phyloP scores from a whole-genome alignment of 23 tunicate species.

The Oikopleura dioica region DNA sequence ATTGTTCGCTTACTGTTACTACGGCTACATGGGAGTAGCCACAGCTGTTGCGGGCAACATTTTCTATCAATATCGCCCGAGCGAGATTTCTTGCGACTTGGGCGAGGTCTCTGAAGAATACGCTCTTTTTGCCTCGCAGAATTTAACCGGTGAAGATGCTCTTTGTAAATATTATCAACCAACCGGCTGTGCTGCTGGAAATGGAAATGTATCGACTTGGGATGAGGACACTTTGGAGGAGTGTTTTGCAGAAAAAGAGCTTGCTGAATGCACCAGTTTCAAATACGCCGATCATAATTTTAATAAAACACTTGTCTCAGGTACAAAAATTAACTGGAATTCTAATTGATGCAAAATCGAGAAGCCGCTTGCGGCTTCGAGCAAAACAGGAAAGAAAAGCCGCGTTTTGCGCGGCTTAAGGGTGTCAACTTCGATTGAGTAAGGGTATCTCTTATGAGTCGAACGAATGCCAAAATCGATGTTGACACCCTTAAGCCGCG shows the following conservation, averaged over 20 bases:
- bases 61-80: not conserved
- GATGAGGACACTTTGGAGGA: not conserved
- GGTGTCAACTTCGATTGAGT: too few relatives aligned
- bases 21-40: constrained; percentile 12
- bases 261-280: not conserved
- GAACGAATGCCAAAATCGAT: too few relatives aligned
- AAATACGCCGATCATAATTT: not conserved
- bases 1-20: too few relatives aligned
- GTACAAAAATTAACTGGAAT: too few relatives aligned
- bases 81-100: not conserved
- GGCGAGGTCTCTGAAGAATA: not conserved
- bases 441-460: too few relatives aligned
- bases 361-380: too few relatives aligned
- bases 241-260: not conserved
- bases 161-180: constrained; percentile 6
- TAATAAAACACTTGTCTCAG: not conserved
- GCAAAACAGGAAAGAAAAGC: too few relatives aligned
- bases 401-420: too few relatives aligned
- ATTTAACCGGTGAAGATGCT: too few relatives aligned
- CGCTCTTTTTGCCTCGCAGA: not conserved
- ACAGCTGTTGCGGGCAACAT: constrained; percentile 4
- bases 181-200: not conserved
- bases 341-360: too few relatives aligned
- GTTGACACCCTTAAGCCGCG: too few relatives aligned
- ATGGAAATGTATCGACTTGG: not conserved